Evolutionary conservation across 2,113 vertebrate species (phyloP).

Genomic region (Cettia cetti): DNA sequence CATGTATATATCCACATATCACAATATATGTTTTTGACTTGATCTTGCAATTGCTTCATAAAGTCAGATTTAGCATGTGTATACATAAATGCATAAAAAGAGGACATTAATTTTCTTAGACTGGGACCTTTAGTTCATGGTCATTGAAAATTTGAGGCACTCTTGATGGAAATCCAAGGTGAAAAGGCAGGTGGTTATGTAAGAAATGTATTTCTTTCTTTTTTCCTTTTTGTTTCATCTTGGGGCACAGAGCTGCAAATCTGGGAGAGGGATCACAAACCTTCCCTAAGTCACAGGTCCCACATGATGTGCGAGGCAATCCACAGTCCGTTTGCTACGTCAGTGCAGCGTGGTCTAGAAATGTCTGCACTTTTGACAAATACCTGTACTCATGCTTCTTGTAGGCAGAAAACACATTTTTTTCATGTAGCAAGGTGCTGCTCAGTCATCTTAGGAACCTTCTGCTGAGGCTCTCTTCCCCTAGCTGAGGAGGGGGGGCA

Average conservation of each 20-base stretch:
- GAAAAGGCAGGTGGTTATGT: neutral
- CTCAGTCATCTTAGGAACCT: neutral
- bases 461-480: neutral
- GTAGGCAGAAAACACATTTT: neutral
- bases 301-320: neutral
- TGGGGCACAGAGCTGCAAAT: neutral
- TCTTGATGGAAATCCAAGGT: neutral
- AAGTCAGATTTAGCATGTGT: neutral
- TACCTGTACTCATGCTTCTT: rapidly evolving
- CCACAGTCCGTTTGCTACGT: rapidly evolving
- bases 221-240: neutral
- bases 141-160: neutral
- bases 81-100: neutral
- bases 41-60: neutral
- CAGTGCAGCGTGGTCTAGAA: neutral
- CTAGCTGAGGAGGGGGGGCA: neutral
- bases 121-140: neutral
- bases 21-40: neutral
- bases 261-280: neutral
- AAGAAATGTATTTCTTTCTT: neutral
- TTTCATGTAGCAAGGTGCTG: neutral
- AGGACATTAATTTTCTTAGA: neutral
- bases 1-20: too few relatives aligned
- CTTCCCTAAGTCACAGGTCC: neutral
- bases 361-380: neutral